phyloP scores from a whole-genome alignment of 2,888 invertebrate species.

The Phania funesta region DNA sequence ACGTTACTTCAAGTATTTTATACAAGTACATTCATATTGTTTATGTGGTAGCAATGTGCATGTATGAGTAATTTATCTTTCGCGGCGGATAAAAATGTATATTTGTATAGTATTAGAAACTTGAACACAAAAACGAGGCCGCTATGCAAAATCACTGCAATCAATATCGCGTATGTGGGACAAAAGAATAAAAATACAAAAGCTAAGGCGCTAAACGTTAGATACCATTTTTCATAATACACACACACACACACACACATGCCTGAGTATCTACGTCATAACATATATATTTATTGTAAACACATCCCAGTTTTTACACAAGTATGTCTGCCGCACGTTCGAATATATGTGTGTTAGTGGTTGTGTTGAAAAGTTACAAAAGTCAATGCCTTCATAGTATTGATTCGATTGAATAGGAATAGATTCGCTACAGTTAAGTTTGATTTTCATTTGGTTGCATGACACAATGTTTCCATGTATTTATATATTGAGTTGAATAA shows the following conservation, averaged over 20 bases:
- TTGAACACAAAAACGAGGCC: conserved; percentile 62
- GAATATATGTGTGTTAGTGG: not conserved
- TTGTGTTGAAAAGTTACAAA: conserved; percentile 49
- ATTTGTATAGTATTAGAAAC: conserved; percentile 39
- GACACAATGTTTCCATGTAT: conserved; percentile 15
- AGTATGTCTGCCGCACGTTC: not conserved
- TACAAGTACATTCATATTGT: not conserved
- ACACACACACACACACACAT: not conserved
- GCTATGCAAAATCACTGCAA: conserved; percentile 62
- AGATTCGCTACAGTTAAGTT: conserved; percentile 10
- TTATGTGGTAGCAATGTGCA: not conserved
- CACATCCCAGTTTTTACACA: not conserved
- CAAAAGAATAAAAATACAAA: not conserved
- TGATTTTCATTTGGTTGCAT: conserved; percentile 32
- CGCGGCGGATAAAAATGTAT: not conserved
- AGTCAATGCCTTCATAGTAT: conserved; percentile 56
- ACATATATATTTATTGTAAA: not conserved
- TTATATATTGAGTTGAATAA: not conserved
- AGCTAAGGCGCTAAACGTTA: conserved; percentile 26
- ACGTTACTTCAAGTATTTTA: not conserved
- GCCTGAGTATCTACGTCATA: no score
- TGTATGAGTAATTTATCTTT: conserved; percentile 2
- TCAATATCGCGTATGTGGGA: conserved; percentile 22
- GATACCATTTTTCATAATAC: not conserved
- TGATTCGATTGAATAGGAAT: conserved; percentile 18